phyloP scores from a whole-genome alignment of 2,797 vertebrate species.

The Vireo griseus region DNA sequence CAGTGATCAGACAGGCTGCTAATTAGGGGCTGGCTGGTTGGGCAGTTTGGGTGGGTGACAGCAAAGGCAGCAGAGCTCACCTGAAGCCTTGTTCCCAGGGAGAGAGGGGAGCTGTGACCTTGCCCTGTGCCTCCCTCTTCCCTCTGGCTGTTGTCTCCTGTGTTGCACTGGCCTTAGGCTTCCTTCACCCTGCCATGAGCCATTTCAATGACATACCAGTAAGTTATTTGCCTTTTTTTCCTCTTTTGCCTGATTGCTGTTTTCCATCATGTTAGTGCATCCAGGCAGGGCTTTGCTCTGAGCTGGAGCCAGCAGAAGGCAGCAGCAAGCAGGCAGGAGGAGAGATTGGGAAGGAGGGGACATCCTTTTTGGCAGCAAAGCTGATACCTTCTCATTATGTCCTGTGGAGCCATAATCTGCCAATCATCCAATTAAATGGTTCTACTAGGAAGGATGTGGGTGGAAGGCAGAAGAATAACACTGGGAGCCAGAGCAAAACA shows the following conservation, averaged over 20 bases:
- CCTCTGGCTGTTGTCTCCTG: not conserved
- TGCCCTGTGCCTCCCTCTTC: not conserved
- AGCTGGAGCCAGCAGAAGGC: not conserved
- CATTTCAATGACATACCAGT: not conserved
- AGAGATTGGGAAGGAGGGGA: not conserved
- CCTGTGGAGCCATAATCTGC: not conserved
- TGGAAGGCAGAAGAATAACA: not conserved
- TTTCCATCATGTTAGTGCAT: not conserved
- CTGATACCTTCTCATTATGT: not conserved
- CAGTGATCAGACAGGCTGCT: not conserved
- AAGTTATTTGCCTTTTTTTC: not conserved
- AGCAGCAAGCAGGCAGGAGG: not conserved
- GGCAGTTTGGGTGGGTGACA: not conserved
- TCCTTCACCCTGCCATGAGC: not conserved
- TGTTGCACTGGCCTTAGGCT: not conserved
- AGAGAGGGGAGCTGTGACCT: not conserved
- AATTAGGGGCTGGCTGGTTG: rapidly evolving
- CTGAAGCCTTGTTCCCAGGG: not conserved
- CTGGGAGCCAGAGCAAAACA: not conserved
- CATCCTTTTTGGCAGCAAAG: not conserved
- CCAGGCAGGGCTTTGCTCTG: not conserved
- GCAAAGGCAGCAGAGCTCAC: not conserved
- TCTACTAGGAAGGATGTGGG: not conserved
- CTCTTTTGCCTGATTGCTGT: not conserved
- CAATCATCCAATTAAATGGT: not conserved